Conservation (phyloP, 2,888 invertebrate genomes). For the Aricia artaxerxes region DNA sequence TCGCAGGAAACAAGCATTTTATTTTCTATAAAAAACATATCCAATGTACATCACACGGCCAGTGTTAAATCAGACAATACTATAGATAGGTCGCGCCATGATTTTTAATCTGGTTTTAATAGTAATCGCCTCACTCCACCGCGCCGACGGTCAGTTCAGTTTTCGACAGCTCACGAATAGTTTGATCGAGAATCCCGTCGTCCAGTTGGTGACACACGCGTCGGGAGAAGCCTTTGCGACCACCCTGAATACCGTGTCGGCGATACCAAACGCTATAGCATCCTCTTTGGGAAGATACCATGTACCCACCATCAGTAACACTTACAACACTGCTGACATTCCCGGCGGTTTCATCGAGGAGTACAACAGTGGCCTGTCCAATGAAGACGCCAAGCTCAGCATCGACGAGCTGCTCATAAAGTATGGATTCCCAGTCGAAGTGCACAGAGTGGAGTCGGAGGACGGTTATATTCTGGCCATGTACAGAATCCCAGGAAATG, state of each 20-base stretch:
- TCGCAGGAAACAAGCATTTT: conserved; percentile 16
- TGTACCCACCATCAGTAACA: conserved; percentile 2
- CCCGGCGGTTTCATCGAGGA: conserved; percentile 6
- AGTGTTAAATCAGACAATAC: conserved; percentile 5
- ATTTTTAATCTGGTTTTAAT: neutral
- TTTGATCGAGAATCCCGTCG: conserved; percentile 16
- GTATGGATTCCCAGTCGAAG: conserved; percentile 56
- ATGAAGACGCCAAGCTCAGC: conserved; percentile 30
- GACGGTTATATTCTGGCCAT: conserved; percentile 58
- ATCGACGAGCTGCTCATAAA: conserved; percentile 45
- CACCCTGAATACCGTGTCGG: conserved; percentile 8
- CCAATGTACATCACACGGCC: neutral
- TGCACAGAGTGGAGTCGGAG: conserved; percentile 52
- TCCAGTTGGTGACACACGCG: conserved; percentile 19
- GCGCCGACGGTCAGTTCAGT: neutral
- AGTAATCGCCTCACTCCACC: neutral
- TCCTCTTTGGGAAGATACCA: neutral
- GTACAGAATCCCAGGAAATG: conserved; percentile 57
- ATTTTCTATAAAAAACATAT: conserved; percentile 18
- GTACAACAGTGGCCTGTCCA: conserved; percentile 17
- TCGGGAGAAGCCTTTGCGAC: conserved; percentile 12
- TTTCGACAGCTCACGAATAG: neutral
- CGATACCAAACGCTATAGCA: neutral
- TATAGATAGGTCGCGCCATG: conserved; percentile 3
- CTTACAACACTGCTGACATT: conserved; percentile 5